Conservation (phyloP, 2,888 invertebrate species). For the Conomelus anceps region DNA sequence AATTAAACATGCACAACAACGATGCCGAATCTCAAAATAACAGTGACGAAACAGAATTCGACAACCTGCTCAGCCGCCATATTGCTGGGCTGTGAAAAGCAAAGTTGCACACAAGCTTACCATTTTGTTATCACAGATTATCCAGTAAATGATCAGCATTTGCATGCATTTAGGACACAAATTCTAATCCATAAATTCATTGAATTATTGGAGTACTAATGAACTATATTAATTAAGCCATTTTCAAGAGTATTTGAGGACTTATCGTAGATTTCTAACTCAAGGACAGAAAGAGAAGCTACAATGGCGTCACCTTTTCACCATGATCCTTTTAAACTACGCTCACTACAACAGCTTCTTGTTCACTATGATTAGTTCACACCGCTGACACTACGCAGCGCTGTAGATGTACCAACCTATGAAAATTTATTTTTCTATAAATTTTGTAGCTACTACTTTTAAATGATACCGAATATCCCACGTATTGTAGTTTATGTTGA, state of each 20-base stretch:
- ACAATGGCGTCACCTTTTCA: slow-evolving; percentile 14
- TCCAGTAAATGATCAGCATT: slow-evolving; percentile 40
- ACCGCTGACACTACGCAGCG: background rate
- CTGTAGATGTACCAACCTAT: background rate
- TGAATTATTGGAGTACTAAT: background rate
- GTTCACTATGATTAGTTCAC: background rate
- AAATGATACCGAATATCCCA: background rate
- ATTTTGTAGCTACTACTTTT: background rate
- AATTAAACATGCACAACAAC: background rate
- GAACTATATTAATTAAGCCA: background rate
- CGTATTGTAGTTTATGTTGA: too few species aligned
- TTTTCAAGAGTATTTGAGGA: background rate
- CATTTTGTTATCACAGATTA: slow-evolving; percentile 31
- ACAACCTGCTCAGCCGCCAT: slow-evolving; percentile 20
- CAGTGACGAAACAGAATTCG: background rate
- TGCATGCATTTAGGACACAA: background rate
- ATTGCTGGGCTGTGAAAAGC: slow-evolving; percentile 6
- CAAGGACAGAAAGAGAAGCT: background rate
- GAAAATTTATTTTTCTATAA: background rate
- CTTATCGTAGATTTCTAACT: background rate
- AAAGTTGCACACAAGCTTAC: slow-evolving; percentile 23
- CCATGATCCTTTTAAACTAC: background rate
- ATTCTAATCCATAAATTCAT: background rate
- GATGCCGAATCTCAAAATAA: background rate
- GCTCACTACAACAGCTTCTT: background rate